Evolutionary conservation across 2,888 invertebrate genomes (phyloP).

Genomic region (Amaurobius ferox): DNA sequence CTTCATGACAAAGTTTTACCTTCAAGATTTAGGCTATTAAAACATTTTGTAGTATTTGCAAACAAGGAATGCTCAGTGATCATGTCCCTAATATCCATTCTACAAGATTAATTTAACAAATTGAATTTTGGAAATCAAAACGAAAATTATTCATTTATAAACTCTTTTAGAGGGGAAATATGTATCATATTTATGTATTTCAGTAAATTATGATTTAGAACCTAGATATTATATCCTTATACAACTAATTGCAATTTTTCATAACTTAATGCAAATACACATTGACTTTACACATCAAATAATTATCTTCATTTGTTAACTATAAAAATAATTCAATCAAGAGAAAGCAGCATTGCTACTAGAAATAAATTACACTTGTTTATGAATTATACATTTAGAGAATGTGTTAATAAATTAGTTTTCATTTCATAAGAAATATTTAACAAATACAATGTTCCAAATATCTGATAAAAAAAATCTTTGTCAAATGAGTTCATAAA

Average conservation of each 20-base stretch:
- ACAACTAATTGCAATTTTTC: too few relatives aligned
- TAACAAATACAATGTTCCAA: neutral
- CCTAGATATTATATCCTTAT: too few relatives aligned
- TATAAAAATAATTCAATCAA: neutral
- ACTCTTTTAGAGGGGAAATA: too few relatives aligned
- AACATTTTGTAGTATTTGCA: constrained; percentile 17
- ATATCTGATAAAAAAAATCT: too few relatives aligned
- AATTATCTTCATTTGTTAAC: neutral
- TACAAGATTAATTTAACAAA: constrained; percentile 15
- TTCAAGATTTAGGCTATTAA: constrained; percentile 17
- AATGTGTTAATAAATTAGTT: neutral
- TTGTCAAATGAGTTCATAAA: neutral
- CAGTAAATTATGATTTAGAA: too few relatives aligned
- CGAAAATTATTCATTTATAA: too few relatives aligned
- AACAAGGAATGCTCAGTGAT: constrained; percentile 36
- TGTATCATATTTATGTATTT: too few relatives aligned
- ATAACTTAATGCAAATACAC: too few relatives aligned
- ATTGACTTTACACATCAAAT: neutral
- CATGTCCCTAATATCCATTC: constrained; percentile 31
- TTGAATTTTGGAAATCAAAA: neutral
- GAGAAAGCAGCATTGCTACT: neutral
- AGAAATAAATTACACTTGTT: neutral
- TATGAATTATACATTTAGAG: neutral
- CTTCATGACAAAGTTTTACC: constrained; percentile 31
- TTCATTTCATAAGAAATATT: neutral